Evolutionary conservation across 2,888 invertebrate species (phyloP), one percentile per base, ranked within the genome.

Genomic region (Tanypteryx hageni): DNA sequence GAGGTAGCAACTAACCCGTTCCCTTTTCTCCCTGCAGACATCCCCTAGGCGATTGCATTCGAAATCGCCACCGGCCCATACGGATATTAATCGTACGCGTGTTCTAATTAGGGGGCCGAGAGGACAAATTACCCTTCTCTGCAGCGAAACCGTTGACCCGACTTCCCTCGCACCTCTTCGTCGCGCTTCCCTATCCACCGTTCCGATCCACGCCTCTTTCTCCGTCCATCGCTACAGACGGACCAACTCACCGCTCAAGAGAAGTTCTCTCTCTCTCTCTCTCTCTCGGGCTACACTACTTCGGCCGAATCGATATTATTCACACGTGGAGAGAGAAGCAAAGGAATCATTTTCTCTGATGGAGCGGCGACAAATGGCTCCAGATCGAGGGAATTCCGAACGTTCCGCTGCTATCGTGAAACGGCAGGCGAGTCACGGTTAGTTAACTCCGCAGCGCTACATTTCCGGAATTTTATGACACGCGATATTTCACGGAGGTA

Each of bases 1-100:
- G 31, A 18, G 14, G 13, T 31, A 56, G 31, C 8, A 13, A 16
- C 57, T 18, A 16, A 57, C 11, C 7, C n/a, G 84, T 7, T 57
- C 56, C 56, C 27, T 76, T 76, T 76, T 84, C 14, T 13, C 22
- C 22, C 58, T 85, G 22, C 59, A 22, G 13, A 57, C n/a, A 13
- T 31, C 56, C 89, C 89, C n/a, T 8, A 13, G 44, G 89, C 89
- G 89, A 89, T 89, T 86, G 86, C 86, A 86, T 59, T 86, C 86
- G 61, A 57, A 83, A 83, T 83, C 57, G 83, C 83, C 83, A 83
- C 8, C 83, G 83, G 83, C 14, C 61, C 61, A 64, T 44, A 44
- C 64, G 89, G 89, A 64, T 89, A 89, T 89, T 89, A 89, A 89
- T 89, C 89, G 89, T 64, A n/a, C 89, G 89, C 64, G 64, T 89